Evolutionary conservation across 2,888 invertebrate species (phyloP).

Genomic region (Drosophila maculinotata): DNA sequence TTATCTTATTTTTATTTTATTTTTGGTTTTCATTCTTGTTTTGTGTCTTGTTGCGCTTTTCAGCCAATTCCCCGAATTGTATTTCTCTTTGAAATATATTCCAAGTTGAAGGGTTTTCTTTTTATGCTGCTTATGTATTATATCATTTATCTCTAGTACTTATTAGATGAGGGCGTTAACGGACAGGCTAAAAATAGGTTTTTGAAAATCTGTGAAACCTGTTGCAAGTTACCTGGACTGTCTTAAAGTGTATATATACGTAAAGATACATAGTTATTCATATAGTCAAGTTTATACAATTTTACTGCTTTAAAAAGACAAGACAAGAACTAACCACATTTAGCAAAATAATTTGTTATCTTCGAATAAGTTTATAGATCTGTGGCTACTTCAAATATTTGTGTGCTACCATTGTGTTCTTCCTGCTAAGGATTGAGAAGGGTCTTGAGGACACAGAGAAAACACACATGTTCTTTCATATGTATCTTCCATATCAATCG

Average conservation of each 20-base stretch:
- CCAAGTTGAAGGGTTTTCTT: conserved; percentile 62
- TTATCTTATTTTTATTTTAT: conserved; percentile 52
- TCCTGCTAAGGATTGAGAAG: conserved; percentile 23
- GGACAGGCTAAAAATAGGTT: neutral
- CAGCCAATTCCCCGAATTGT: conserved; percentile 61
- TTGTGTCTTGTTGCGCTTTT: conserved; percentile 74
- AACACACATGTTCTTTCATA: conserved; percentile 26
- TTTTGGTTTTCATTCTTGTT: conserved; percentile 28
- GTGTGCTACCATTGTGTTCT: conserved; percentile 21
- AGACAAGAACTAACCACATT: neutral
- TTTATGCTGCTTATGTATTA: conserved; percentile 4
- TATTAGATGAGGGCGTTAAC: conserved; percentile 52
- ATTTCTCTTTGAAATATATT: conserved; percentile 33
- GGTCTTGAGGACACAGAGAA: conserved; percentile 18
- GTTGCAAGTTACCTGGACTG: neutral
- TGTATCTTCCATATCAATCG: conserved; percentile 65
- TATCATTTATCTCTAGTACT: conserved; percentile 21
- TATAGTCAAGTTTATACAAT: no score
- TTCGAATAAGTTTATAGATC: conserved; percentile 1
- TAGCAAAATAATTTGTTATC: neutral
- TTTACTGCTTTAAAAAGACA: neutral
- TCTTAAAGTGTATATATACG: no score
- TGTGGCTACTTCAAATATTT: neutral
- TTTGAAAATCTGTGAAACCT: neutral
- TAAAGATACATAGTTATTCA: no score